A percentile compares a stretch with the other conserved stretches of the same genome.
Evolutionary conservation across 2,797 vertebrate genomes (phyloP).

Genomic region (Mycteria americana): DNA sequence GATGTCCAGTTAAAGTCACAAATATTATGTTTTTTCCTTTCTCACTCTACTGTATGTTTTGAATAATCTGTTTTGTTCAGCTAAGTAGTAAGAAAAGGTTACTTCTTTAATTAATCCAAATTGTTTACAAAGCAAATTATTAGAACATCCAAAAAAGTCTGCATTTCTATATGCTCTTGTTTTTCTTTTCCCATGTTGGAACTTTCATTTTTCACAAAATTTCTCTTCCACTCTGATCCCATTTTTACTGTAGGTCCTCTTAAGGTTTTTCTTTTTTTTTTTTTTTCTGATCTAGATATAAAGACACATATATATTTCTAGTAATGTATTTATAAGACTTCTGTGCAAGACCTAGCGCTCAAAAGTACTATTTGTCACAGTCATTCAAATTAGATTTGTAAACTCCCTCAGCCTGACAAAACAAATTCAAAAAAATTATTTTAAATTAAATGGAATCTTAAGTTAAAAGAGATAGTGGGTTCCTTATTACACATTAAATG

Average conservation of each 20-base stretch:
- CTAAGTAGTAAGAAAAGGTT: background rate
- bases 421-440: background rate
- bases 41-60: background rate
- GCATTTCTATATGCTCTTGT: background rate
- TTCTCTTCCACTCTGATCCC: background rate
- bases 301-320: background rate
- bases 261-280: background rate
- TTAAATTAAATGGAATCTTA: background rate
- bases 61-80: background rate
- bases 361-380: background rate
- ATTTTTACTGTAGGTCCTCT: background rate
- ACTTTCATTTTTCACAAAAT: background rate
- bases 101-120: background rate
- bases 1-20: background rate
- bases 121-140: background rate
- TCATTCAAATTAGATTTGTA: conserved; percentile 4
- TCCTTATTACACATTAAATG: background rate
- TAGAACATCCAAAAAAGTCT: background rate
- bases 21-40: background rate
- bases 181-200: background rate
- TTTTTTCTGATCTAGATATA: background rate
- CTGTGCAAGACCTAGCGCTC: background rate
- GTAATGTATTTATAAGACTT: background rate
- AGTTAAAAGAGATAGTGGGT: background rate
- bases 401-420: background rate